Evolutionary conservation across 2,888 invertebrate genomes (phyloP), one percentile per base, ranked within the genome.

Genomic region (Myopa tessellatipennis): DNA sequence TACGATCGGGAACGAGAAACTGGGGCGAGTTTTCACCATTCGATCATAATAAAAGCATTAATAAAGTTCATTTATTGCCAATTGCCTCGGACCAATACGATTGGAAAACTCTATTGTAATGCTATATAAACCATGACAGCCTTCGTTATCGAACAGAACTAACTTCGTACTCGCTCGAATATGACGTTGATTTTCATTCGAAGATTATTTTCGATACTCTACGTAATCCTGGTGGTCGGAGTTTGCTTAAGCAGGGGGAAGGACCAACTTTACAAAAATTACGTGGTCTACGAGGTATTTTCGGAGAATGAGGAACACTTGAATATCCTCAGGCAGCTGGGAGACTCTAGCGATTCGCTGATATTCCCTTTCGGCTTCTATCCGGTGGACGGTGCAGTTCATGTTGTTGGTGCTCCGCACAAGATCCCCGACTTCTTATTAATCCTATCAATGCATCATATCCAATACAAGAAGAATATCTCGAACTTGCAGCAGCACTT

Each of bases 271-370:
- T 93, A 91, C 82, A 90, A 92, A 77, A 91, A 92, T 34, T 92
- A 92, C 81, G 91, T 91, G 26, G 89, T 94, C n/a, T 93, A 91
- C 82, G 91, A 92, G 84, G 87, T 93, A 5, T 86, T 87, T 36
- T 92, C 93, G 3, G 83, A 87, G 50, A 90, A 86, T 77, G 86
- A 88, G n/a, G 88, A 90, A 0, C 91, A 93, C 73, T 84, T 93
- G 60, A 84, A 87, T 0, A 90, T 90, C 67, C 85, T 93, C 0
- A 90, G 90, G 77, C 84, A 90, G 4, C 83, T 93, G 76, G 86
- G 90, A 70, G 82, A 79, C 78, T 71, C 87, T 26, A 86, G 89
- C 76, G 87, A 89, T 78, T 90, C 87, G 0, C 83, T 91, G 8
- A 87, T 91, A 74, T 91, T 92, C 80, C 89, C 91, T 88, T 87